These are phyloP conservation scores for Ridgeia piscesae DNA, from an alignment of 1,140 invertebrate species.

Conservation along the genomic window DNA sequence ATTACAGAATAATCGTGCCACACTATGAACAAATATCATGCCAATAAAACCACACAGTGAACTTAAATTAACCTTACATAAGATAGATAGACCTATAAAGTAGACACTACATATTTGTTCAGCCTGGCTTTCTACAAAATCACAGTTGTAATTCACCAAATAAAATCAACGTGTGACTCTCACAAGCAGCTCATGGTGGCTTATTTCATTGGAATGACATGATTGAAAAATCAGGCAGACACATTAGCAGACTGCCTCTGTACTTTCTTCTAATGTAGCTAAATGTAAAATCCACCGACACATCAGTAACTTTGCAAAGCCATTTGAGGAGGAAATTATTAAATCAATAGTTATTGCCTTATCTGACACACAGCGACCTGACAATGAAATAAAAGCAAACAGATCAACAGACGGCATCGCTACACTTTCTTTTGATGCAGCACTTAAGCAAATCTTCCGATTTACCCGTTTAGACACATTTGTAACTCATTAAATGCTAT, in stretches of 20 bases:
- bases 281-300: background rate
- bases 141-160: background rate
- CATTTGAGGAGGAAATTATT: background rate
- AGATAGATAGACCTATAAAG: background rate
- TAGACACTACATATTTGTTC: background rate
- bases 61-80: background rate
- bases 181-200: background rate
- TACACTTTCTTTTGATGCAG: background rate
- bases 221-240: background rate
- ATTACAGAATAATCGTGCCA: background rate
- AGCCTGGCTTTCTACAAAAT: too few species aligned
- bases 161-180: background rate
- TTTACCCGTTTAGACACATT: background rate
- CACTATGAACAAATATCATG: background rate
- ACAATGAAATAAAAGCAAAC: background rate
- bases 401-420: too few species aligned
- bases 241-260: background rate
- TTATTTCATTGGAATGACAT: background rate
- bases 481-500: background rate
- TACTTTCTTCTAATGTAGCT: background rate
- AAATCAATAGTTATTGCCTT: background rate
- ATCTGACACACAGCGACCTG: background rate
- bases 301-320: background rate
- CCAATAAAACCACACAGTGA: background rate
- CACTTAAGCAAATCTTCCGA: background rate